These are phyloP conservation scores for Collichthys lucidus DNA, from an alignment of 2,113 vertebrate species.

Conservation along the genomic window DNA sequence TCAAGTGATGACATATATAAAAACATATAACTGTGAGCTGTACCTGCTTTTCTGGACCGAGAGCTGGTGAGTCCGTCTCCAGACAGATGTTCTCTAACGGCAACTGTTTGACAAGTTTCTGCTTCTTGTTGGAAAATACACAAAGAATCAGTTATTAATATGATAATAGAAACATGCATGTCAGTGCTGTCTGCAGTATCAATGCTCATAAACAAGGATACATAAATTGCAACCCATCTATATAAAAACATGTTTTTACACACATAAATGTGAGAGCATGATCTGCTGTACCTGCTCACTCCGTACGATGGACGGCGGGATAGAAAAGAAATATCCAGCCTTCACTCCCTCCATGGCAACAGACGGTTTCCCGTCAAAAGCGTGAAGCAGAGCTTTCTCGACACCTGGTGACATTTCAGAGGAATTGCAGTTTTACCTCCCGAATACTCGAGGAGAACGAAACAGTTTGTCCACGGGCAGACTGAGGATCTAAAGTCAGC, in stretches of 20 bases:
- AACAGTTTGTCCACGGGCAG: rapidly evolving
- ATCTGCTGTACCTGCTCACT: conserved; percentile 90
- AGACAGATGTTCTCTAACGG: conserved; percentile 94
- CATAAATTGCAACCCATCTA: background rate
- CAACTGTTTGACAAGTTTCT: conserved; percentile 95
- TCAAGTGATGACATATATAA: background rate
- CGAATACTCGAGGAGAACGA: background rate
- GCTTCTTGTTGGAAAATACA: conserved; percentile 89
- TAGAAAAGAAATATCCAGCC: conserved; percentile 95
- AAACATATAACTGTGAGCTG: background rate
- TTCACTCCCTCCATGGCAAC: conserved; percentile 95
- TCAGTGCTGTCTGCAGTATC: background rate
- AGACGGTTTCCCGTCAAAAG: conserved; percentile 94
- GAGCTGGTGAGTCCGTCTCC: conserved; percentile 94
- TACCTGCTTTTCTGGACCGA: conserved; percentile 97
- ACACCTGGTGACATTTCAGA: conserved; percentile 83
- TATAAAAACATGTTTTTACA: background rate
- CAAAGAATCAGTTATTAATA: conserved; percentile 38
- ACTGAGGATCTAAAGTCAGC: background rate
- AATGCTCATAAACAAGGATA: background rate
- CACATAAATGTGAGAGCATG: background rate
- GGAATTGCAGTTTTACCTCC: conserved; percentile 32
- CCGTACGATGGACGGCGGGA: conserved; percentile 94
- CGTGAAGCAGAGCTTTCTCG: conserved; percentile 92
- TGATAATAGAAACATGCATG: conserved; percentile 28